Conservation (phyloP, 2,888 invertebrate genomes). For the Acheta domesticus region DNA sequence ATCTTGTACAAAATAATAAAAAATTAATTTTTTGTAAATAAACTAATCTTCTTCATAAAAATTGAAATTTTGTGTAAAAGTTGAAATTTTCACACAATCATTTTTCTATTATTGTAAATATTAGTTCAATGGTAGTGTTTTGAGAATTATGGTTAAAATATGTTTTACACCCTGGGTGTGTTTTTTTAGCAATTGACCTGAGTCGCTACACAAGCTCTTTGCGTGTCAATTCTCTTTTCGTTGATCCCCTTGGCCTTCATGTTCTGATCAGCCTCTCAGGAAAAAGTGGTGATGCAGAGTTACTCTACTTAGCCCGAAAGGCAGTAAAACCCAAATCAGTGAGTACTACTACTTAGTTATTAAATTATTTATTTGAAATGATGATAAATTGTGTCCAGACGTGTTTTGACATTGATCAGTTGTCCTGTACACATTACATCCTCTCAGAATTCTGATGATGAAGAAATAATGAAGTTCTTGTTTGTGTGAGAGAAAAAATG, state of each 20-base stretch:
- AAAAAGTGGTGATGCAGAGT: slow-evolving; percentile 51
- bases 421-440: too few species aligned
- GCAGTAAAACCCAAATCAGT: slow-evolving; percentile 68
- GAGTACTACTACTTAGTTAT: slow-evolving; percentile 42
- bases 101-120: background rate
- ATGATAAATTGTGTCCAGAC: too few species aligned
- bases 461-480: too few species aligned
- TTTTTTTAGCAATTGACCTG: slow-evolving; percentile 65
- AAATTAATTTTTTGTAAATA: background rate
- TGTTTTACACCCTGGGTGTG: background rate
- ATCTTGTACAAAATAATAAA: background rate
- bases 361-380: too few species aligned
- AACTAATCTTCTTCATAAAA: background rate
- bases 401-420: too few species aligned
- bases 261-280: slow-evolving; percentile 71
- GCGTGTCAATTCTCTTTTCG: slow-evolving; percentile 64
- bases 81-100: too few species aligned
- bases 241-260: slow-evolving; percentile 86
- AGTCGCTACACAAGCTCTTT: slow-evolving; percentile 60
- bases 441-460: too few species aligned
- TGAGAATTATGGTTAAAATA: slow-evolving; percentile 11
- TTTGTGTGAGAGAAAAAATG: too few species aligned
- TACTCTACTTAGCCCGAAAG: slow-evolving; percentile 75
- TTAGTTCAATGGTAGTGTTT: background rate
- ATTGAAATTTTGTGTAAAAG: background rate